Evolutionary conservation across 2,888 invertebrate species (phyloP), one percentile per base, ranked within the genome.

Genomic region (Dryococelus australis): DNA sequence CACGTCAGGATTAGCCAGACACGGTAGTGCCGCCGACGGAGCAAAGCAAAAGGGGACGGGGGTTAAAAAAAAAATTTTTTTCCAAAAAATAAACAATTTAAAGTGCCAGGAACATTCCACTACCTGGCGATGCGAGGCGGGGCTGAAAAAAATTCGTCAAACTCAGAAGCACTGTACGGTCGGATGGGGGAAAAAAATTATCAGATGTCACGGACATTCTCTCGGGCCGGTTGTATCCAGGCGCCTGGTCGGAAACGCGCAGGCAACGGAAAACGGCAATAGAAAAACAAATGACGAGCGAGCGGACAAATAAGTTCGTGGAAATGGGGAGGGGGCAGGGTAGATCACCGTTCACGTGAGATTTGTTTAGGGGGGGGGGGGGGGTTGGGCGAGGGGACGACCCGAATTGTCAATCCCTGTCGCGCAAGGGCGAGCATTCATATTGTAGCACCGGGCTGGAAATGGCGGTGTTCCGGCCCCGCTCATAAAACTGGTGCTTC

Each of bases 351-450:
- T 20, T 65, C 65, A 65, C 65, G 65, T 65, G 47, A 47, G 47
- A 47, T 9, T n/a, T n/a, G n/a, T n/a, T n/a, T n/a, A n/a, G n/a
- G n/a, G n/a, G n/a, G n/a, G n/a, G 47, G 47, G 47, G 6, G 9
- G 9, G 47, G 9, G 65, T 9, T 65, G 20, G 65, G 65, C 5
- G 65, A 24, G 65, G 24, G 65, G 65, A 16, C 20, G 24, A 20
- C 65, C 65, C 65, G 65, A 24, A 65, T 65, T 65, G 65, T 65
- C 65, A 65, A 24, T 24, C 65, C 65, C 65, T 65, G 65, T 65
- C 65, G 65, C 65, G 65, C 65, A 65, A 65, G 65, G 65, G 65
- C 65, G 65, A 24, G 65, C 65, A 65, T 65, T 65, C 65, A 65
- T 65, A 65, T 65, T 65, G 65, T 16, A 65, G 65, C 20, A 24